These are phyloP conservation scores for Caretta caretta DNA, from an alignment of 2,113 vertebrate genomes.

Conservation along the genomic window DNA sequence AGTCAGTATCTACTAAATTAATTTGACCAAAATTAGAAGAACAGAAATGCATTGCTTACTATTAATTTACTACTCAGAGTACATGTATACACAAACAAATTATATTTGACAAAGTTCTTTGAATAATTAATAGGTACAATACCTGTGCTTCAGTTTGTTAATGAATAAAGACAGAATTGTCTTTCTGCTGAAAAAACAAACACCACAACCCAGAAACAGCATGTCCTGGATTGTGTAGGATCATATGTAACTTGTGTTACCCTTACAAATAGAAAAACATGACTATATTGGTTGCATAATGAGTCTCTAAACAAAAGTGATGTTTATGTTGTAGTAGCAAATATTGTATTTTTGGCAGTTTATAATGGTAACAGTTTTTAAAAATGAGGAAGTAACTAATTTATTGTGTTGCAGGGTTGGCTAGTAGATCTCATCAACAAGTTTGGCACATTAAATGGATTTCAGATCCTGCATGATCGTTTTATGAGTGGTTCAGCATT, in stretches of 20 bases:
- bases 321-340: not conserved
- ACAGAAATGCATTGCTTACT: not conserved
- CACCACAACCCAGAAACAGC: not conserved
- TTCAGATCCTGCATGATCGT: constrained; percentile 99
- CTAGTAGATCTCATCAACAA: constrained; percentile 99
- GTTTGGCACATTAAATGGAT: constrained; percentile 98
- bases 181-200: not conserved
- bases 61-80: not conserved
- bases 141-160: not conserved
- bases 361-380: not conserved
- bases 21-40: not conserved
- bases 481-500: constrained; percentile 98
- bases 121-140: not conserved
- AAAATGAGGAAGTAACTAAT: constrained; percentile 8
- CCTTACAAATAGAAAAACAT: not conserved
- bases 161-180: not conserved
- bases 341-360: not conserved
- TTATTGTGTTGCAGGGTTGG: constrained; percentile 90
- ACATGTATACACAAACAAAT: not conserved
- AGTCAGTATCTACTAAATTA: not conserved
- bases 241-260: not conserved
- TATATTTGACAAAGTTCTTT: not conserved
- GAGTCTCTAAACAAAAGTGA: not conserved
- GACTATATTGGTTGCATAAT: not conserved
- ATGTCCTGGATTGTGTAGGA: not conserved